These are phyloP conservation scores for Augiades crinisus DNA, from an alignment of 2,888 invertebrate genomes.

Conservation along the genomic window DNA sequence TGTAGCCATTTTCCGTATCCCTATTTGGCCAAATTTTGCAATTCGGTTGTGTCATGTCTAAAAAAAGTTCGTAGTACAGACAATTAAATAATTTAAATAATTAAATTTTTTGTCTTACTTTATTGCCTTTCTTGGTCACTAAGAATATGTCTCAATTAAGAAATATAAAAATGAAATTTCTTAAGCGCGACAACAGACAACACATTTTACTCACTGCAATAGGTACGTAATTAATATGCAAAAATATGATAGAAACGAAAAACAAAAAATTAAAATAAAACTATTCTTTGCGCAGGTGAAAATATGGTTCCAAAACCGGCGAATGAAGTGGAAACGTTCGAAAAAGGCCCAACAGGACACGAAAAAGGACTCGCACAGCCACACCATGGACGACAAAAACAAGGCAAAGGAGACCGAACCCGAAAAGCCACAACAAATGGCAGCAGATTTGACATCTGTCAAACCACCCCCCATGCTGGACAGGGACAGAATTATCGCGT, in stretches of 20 bases:
- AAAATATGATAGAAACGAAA: too few species aligned
- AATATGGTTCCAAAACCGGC: conserved; percentile 99
- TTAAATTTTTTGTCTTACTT: too few species aligned
- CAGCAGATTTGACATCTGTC: conserved; percentile 74
- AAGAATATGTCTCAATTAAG: too few species aligned
- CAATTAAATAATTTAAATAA: too few species aligned
- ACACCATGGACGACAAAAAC: conserved; percentile 60
- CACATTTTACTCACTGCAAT: too few species aligned
- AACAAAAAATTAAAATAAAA: neutral
- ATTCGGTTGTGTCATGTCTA: too few species aligned
- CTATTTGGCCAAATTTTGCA: too few species aligned
- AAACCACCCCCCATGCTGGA: conserved; percentile 69
- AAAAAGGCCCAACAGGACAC: conserved; percentile 97
- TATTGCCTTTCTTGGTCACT: too few species aligned
- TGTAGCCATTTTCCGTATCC: neutral
- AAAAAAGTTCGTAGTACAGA: too few species aligned
- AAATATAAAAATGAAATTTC: too few species aligned
- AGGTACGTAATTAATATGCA: too few species aligned
- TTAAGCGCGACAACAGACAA: too few species aligned
- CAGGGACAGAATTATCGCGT: conserved; percentile 73
- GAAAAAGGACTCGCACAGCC: conserved; percentile 75
- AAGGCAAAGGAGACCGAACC: conserved; percentile 56
- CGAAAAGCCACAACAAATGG: conserved; percentile 56
- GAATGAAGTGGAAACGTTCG: conserved; percentile 99
- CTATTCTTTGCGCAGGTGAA: conserved; percentile 87